phyloP scores from a whole-genome alignment of 92 coral and sea anemone genomes.

The Galaxea fascicularis region DNA sequence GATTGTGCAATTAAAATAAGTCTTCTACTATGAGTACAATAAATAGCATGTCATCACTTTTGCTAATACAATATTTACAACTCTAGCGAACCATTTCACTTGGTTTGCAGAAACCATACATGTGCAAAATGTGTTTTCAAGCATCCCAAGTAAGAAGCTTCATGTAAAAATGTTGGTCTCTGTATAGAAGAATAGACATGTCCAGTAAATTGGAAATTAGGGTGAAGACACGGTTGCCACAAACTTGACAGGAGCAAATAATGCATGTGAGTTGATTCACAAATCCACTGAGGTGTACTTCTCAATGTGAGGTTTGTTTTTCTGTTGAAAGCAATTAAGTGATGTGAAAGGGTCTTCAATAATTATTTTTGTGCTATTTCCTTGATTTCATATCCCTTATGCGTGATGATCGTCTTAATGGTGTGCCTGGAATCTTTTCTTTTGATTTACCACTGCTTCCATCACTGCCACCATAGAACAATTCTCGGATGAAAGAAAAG shows the following conservation, averaged over 20 bases:
- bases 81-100: neutral
- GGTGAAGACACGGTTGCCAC: no score
- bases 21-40: neutral
- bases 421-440: constrained; percentile 65
- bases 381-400: constrained; percentile 60
- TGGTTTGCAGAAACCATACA: neutral
- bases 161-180: neutral
- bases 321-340: neutral
- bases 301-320: neutral
- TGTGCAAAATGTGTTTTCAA: neutral
- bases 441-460: constrained; percentile 66
- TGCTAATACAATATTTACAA: neutral
- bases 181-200: neutral
- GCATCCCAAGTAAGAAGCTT: neutral
- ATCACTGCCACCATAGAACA: constrained; percentile 89
- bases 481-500: constrained; percentile 93
- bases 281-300: neutral
- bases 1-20: neutral
- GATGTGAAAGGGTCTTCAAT: neutral
- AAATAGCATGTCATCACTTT: neutral
- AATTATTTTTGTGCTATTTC: neutral
- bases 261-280: neutral
- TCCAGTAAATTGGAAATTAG: neutral
- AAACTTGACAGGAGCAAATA: no score
- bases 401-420: constrained; percentile 89